These are phyloP conservation scores for Trichomalopsis sarcophagae DNA, from an alignment of 1,140 invertebrate species.

Conservation along the genomic window DNA sequence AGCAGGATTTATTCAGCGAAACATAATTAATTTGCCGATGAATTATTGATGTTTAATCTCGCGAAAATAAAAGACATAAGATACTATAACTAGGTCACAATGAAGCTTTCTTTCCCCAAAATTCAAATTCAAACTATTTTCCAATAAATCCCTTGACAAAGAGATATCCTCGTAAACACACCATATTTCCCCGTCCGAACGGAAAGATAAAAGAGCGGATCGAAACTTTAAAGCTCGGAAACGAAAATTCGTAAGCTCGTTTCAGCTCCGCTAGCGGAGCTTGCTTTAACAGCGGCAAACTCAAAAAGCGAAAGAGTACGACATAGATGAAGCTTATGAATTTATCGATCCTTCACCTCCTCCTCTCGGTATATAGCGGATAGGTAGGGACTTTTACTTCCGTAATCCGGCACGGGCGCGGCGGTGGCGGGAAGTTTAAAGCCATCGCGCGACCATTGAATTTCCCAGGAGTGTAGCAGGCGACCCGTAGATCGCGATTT, in stretches of 20 bases:
- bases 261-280: too few species aligned
- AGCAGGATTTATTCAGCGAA: neutral
- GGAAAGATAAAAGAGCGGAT: too few species aligned
- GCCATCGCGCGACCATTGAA: constrained; percentile 14
- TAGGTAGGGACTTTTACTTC: neutral
- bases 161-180: neutral
- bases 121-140: neutral
- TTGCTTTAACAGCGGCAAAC: too few species aligned
- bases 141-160: neutral
- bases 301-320: too few species aligned
- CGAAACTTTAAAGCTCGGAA: neutral
- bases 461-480: neutral
- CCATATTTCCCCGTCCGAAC: neutral
- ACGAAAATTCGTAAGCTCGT: neutral
- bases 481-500: constrained; percentile 10
- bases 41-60: neutral
- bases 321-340: constrained; percentile 4
- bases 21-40: neutral
- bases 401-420: neutral
- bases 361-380: neutral
- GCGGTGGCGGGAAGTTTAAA: neutral
- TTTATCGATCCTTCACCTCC: neutral
- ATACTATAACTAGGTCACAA: neutral
- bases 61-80: neutral
- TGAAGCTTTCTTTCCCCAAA: neutral